Conservation (phyloP, 2,888 invertebrate genomes). For the Eilema caniola region DNA sequence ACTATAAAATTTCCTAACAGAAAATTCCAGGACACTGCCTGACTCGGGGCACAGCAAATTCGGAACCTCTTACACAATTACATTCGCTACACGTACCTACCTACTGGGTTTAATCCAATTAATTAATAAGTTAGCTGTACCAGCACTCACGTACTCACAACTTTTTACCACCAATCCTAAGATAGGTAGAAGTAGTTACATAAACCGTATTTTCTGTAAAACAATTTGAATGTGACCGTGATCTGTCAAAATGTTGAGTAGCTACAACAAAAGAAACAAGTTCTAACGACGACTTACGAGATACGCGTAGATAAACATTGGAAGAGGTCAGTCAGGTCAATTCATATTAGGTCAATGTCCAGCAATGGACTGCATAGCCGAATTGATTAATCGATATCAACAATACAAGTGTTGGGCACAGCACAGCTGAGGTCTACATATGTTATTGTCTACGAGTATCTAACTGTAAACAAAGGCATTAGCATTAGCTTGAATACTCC, state of each 20-base stretch:
- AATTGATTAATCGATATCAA: not conserved
- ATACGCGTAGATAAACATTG: not conserved
- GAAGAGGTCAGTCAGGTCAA: not conserved
- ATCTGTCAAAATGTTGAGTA: not conserved
- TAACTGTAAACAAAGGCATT: constrained; percentile 4
- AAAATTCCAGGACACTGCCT: too few species aligned
- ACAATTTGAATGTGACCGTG: not conserved
- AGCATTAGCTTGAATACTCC: not conserved
- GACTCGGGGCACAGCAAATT: too few species aligned
- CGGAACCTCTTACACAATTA: too few species aligned
- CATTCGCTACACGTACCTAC: too few species aligned
- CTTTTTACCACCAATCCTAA: too few species aligned
- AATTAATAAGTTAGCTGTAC: too few species aligned
- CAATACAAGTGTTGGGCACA: not conserved
- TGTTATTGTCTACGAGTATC: not conserved
- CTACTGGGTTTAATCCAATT: too few species aligned
- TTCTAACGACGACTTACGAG: not conserved
- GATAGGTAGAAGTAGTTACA: not conserved
- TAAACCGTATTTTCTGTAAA: too few species aligned
- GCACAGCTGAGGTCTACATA: not conserved
- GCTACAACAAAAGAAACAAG: not conserved
- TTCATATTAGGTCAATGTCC: not conserved
- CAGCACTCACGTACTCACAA: too few species aligned
- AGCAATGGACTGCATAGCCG: not conserved
- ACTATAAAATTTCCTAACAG: too few species aligned